Percentiles rank a stretch among this genome's conserved stretches.
Conservation (phyloP, 1,140 invertebrate genomes). For the Pachyrhynchus sulphureomaculatus region DNA sequence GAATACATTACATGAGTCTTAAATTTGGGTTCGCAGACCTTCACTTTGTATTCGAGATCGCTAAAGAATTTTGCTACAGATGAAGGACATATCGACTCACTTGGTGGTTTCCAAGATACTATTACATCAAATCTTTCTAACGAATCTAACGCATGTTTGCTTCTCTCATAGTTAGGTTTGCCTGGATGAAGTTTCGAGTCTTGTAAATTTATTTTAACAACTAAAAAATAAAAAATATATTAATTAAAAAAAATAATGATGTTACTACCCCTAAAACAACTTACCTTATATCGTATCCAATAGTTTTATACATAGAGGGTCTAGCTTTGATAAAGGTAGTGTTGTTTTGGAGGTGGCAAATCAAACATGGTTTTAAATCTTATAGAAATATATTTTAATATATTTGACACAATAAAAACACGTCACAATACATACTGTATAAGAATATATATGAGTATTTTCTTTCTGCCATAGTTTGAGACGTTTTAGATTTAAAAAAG, state of each 20-base stretch:
- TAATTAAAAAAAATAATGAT: not conserved
- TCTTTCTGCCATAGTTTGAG: not conserved
- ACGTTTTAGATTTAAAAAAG: no score
- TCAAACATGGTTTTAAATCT: not conserved
- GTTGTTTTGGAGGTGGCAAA: slow-evolving; percentile 5
- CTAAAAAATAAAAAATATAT: slow-evolving; percentile 29
- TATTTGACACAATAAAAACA: not conserved
- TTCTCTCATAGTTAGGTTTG: slow-evolving; percentile 40
- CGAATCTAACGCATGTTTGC: slow-evolving; percentile 51
- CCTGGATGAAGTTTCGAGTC: slow-evolving; percentile 16
- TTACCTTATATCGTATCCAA: not conserved
- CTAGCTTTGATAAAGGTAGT: slow-evolving; percentile 2
- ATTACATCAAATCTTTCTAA: slow-evolving; percentile 55
- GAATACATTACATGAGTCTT: slow-evolving; percentile 46
- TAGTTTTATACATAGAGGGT: not conserved
- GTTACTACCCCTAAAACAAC: slow-evolving; percentile 1
- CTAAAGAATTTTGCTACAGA: slow-evolving; percentile 61
- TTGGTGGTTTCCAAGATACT: slow-evolving; percentile 58
- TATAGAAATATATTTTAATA: slow-evolving; percentile 2
- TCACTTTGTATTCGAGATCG: slow-evolving; percentile 51
- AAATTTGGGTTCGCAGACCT: slow-evolving; percentile 51
- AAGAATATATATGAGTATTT: slow-evolving; percentile 14
- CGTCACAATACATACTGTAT: not conserved
- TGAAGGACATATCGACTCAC: slow-evolving; percentile 59
- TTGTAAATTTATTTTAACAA: slow-evolving; percentile 18